phyloP scores from a whole-genome alignment of 2,113 vertebrate genomes.

The Acanthochromis polyacanthus region DNA sequence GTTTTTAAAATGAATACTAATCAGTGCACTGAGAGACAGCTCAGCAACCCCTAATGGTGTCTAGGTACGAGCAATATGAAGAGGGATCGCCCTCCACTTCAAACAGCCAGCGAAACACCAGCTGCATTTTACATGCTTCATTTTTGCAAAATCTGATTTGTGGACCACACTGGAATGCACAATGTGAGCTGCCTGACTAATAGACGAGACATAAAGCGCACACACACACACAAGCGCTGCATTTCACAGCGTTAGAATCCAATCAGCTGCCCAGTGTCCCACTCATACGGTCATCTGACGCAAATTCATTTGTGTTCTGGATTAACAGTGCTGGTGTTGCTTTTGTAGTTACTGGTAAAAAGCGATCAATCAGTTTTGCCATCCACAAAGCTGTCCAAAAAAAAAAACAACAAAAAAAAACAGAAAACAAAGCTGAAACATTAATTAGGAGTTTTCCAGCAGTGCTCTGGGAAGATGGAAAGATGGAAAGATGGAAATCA shows the following conservation, averaged over 20 bases:
- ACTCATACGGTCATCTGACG: neutral
- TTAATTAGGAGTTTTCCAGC: conserved; percentile 66
- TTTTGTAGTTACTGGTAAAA: neutral
- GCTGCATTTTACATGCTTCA: conserved; percentile 66
- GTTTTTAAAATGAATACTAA: conserved; percentile 73
- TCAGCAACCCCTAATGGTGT: conserved; percentile 59
- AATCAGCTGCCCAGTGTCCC: conserved; percentile 30
- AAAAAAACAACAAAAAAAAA: conserved; percentile 3
- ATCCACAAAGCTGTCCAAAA: conserved; percentile 30
- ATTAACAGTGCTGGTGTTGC: neutral
- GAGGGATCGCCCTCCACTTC: conserved; percentile 62
- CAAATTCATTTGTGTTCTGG: conserved; percentile 1
- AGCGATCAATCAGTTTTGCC: conserved; percentile 6
- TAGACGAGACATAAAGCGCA: conserved; percentile 1
- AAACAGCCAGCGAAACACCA: conserved; percentile 55
- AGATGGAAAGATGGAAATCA: conserved; percentile 45
- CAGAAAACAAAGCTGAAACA: conserved; percentile 17
- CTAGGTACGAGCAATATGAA: conserved; percentile 55
- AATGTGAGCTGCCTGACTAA: conserved; percentile 34
- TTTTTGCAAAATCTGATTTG: conserved; percentile 56
- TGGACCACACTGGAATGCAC: conserved; percentile 47
- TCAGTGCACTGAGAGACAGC: conserved; percentile 65
- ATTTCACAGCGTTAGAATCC: conserved; percentile 39
- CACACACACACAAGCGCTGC: neutral
- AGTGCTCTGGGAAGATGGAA: conserved; percentile 47